These are phyloP conservation scores for Sitophilus oryzae DNA, from an alignment of 1,140 invertebrate species.

Conservation along the genomic window DNA sequence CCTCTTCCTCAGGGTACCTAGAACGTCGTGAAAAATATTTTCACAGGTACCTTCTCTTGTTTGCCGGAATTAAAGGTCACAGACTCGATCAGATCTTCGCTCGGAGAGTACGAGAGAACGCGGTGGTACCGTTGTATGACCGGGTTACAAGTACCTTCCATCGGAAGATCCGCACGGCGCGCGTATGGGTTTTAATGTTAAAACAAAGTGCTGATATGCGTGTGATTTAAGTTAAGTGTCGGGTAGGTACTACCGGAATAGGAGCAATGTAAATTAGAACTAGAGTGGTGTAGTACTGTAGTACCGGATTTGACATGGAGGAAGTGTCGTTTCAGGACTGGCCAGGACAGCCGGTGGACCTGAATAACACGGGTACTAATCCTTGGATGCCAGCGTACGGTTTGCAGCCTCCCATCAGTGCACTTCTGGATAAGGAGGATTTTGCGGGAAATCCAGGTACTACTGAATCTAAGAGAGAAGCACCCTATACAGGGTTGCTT, in stretches of 20 bases:
- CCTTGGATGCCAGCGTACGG: conserved; percentile 62
- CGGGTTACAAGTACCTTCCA: conserved; percentile 13
- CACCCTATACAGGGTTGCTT: too few relatives aligned
- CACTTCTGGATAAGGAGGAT: conserved; percentile 53
- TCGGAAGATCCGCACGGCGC: neutral
- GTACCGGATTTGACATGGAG: too few relatives aligned
- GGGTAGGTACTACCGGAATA: too few relatives aligned
- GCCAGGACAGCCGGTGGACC: conserved; percentile 51
- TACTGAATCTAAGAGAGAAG: neutral
- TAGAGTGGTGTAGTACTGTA: neutral
- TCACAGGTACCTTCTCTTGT: neutral
- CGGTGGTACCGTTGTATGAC: conserved; percentile 16
- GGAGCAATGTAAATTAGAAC: too few relatives aligned
- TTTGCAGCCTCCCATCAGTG: conserved; percentile 52
- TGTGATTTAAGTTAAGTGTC: neutral
- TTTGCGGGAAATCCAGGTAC: conserved; percentile 54
- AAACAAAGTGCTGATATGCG: neutral
- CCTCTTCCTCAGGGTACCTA: neutral
- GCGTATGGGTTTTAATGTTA: neutral
- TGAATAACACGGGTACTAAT: conserved; percentile 47
- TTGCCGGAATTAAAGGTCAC: neutral
- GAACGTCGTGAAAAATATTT: neutral
- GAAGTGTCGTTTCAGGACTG: conserved; percentile 58
- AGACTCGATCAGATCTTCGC: neutral
- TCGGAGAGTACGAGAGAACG: neutral